These are phyloP conservation scores for Sphyrna mokarran DNA, from an alignment of 2,113 vertebrate genomes.

Conservation along the genomic window DNA sequence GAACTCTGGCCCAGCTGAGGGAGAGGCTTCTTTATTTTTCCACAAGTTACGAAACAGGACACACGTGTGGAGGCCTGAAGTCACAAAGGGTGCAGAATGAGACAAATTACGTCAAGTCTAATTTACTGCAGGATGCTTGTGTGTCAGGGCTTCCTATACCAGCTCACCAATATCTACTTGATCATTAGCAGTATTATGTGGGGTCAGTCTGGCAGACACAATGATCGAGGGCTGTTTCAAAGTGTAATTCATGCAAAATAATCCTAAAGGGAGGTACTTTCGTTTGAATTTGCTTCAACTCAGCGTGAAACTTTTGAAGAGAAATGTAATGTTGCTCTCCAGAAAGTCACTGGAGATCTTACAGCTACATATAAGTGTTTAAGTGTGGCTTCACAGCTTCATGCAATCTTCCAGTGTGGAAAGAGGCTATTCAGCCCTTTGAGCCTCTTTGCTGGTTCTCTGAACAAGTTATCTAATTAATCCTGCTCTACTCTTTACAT, in stretches of 20 bases:
- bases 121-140: background rate
- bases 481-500: background rate
- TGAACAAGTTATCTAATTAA: background rate
- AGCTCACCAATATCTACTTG: background rate
- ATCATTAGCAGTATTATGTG: background rate
- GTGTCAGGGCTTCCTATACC: background rate
- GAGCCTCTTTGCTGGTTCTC: background rate
- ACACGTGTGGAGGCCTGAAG: background rate
- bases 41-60: background rate
- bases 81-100: background rate
- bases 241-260: background rate
- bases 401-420: background rate
- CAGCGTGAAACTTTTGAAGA: background rate
- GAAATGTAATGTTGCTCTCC: background rate
- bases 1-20: background rate
- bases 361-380: background rate
- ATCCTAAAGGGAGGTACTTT: background rate
- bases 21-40: background rate
- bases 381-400: background rate
- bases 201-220: background rate
- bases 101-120: background rate
- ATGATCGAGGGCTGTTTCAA: background rate
- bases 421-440: background rate
- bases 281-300: background rate
- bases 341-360: background rate